These are phyloP conservation scores for Oxyruncus cristatus DNA, from an alignment of 2,113 vertebrate species.

Conservation along the genomic window DNA sequence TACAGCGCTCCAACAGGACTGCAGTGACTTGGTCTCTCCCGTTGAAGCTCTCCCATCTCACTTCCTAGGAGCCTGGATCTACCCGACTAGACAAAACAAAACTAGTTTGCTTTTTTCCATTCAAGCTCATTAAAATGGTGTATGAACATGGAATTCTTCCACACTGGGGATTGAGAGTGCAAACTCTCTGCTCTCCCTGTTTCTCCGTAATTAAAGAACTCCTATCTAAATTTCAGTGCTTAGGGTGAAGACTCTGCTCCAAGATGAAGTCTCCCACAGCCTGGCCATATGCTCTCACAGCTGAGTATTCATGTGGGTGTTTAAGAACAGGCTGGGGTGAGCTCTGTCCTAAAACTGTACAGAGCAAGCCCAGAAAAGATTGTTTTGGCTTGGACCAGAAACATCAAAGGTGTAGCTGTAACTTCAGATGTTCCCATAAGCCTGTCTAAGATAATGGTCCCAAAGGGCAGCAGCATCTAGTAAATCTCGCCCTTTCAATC, in stretches of 20 bases:
- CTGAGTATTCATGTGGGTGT: not conserved
- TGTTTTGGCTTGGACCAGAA: not conserved
- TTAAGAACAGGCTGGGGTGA: not conserved
- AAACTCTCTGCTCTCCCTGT: not conserved
- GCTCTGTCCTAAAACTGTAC: not conserved
- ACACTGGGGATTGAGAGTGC: not conserved
- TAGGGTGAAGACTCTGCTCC: not conserved
- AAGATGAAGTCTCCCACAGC: not conserved
- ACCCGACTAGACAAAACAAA: not conserved
- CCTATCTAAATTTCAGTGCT: not conserved
- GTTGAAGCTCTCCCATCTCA: not conserved
- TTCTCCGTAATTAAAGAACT: not conserved
- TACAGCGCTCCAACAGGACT: not conserved
- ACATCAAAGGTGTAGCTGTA: not conserved
- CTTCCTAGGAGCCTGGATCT: not conserved
- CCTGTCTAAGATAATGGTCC: not conserved
- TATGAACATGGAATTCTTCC: not conserved
- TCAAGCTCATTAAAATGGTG: not conserved
- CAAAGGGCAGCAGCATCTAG: not conserved
- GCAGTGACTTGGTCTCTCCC: not conserved
- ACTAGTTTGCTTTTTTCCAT: fast-evolving
- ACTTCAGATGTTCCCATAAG: not conserved
- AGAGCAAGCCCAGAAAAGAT: not conserved
- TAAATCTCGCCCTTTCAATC: not conserved
- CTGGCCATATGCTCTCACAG: not conserved